Conservation (phyloP, 2,113 vertebrate species). For the Platysternon megacephalum region DNA sequence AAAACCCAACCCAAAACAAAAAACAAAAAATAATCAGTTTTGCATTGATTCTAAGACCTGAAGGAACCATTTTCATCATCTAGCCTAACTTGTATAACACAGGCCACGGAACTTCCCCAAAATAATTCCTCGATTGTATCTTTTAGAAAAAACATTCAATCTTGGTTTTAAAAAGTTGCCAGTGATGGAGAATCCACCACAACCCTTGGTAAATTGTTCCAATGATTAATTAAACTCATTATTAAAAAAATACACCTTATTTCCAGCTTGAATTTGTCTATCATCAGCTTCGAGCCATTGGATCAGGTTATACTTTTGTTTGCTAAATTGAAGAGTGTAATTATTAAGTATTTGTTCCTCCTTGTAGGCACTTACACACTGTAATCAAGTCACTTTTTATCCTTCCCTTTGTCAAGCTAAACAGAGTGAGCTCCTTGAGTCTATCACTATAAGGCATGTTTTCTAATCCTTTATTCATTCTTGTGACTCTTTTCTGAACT, state of each 20-base stretch:
- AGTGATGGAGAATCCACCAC: background rate
- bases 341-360: background rate
- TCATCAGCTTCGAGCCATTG: background rate
- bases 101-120: background rate
- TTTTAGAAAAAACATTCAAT: background rate
- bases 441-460: background rate
- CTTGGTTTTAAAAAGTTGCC: background rate
- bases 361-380: too few relatives aligned
- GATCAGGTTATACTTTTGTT: background rate
- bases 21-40: too few relatives aligned
- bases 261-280: background rate
- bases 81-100: background rate
- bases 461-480: background rate
- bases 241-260: background rate
- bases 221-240: background rate
- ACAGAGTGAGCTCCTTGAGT: background rate
- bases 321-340: background rate
- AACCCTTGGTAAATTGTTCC: background rate
- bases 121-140: background rate
- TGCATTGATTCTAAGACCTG: background rate
- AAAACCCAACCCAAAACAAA: background rate
- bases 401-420: too few relatives aligned
- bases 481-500: background rate
- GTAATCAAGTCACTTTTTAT: too few relatives aligned
- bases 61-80: background rate